Base-by-base conservation (phyloP, 2,113 vertebrate species). In the Bujurquina vittata region DNA sequence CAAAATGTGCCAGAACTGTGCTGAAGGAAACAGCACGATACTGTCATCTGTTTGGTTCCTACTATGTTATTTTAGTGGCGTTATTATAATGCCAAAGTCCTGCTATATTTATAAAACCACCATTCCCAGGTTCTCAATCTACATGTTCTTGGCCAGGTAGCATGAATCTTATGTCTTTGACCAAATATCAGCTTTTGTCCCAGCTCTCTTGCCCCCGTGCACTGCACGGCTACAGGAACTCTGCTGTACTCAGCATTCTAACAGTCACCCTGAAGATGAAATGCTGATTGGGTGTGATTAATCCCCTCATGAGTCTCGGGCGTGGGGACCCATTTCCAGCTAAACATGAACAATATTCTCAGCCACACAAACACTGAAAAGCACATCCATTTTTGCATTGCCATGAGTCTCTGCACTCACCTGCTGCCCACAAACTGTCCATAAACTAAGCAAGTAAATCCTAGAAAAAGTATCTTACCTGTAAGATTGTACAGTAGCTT, bases 371-470 rank as follows among this genome's bases (percentile, higher is more conserved):
- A 69, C 65, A 69, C 65, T 69, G 20, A 23, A 69, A 69, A 69
- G 43, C 43, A 52, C 65, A 52, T 69, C 65, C 65, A 69, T 69
- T 52, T 69, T 69, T 69, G 49, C 65, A 69, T 69, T 69, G 43
- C 65, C 65, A 29, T 52, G 65, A 69, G 43, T 52, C 65, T 69
- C 65, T 69, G 5, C 46, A 31, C 10, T 72, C 18, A 3, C 67
- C 67, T 11, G 46, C 67, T 72, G 46, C 52, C 67, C 52, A 72
- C 26, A 72, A 72, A 72, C 46, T n/a, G 26, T 72, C 67, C 46
- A n/a, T 54, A 72, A 72, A 33, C 46, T 72, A 18, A 54, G 67
- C 10, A 72, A 72, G 46, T 26, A 72, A 46, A 33, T 72, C 67
- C 23, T 72, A 12, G 67, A 43, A 52, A 31, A 72, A 52, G 40